phyloP scores from a whole-genome alignment of 1,140 invertebrate genomes.

The Ostrea denselamellosa region DNA sequence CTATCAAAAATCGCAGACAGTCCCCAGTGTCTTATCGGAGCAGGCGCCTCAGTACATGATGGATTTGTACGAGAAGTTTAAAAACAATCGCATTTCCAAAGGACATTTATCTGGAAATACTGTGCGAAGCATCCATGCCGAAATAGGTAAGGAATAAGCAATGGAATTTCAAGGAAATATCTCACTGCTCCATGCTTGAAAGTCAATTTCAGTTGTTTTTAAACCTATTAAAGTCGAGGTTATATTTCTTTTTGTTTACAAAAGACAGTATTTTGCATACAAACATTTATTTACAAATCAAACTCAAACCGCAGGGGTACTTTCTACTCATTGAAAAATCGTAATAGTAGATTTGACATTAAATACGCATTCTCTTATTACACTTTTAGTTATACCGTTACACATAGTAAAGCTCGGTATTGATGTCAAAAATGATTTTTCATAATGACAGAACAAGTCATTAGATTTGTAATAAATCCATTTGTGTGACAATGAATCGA shows the following conservation, averaged over 20 bases:
- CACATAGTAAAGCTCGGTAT: background rate
- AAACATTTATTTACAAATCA: background rate
- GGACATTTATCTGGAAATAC: constrained; percentile 66
- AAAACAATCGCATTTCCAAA: constrained; percentile 59
- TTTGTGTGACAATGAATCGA: constrained; percentile 35
- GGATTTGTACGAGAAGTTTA: constrained; percentile 71
- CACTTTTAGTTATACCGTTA: background rate
- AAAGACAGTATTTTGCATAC: background rate
- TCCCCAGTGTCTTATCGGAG: constrained; percentile 52
- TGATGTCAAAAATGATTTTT: constrained; percentile 40
- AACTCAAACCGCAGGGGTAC: constrained; percentile 16
- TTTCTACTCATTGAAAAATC: background rate
- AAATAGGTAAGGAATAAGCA: constrained; percentile 64
- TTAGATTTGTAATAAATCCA: constrained; percentile 39
- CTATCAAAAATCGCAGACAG: constrained; percentile 46
- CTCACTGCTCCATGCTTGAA: background rate
- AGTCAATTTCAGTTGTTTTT: background rate
- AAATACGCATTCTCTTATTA: constrained; percentile 21
- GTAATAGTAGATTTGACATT: constrained; percentile 2
- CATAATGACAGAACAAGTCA: constrained; percentile 18
- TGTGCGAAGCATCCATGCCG: constrained; percentile 67
- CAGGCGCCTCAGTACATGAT: constrained; percentile 69
- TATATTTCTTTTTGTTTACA: background rate
- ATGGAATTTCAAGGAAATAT: background rate
- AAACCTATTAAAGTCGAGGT: background rate